Evolutionary conservation across 2,797 vertebrate genomes (phyloP).

Genomic region (Todus mexicanus): DNA sequence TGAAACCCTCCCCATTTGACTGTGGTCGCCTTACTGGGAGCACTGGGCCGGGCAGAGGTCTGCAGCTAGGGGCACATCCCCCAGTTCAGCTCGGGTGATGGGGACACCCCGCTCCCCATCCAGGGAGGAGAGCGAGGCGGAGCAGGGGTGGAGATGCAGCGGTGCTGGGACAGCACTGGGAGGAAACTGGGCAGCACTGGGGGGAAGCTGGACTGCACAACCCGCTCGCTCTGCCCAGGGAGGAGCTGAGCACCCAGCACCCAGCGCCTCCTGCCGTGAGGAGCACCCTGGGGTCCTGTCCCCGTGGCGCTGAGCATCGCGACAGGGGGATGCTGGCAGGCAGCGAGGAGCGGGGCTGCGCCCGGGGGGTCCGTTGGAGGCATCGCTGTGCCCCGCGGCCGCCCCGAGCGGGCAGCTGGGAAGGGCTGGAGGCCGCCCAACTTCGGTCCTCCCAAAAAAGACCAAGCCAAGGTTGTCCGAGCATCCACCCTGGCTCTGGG

Average conservation of each 20-base stretch:
- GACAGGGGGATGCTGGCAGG: accelerated
- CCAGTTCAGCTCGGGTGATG: accelerated
- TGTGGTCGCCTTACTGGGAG: neutral
- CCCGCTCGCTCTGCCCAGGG: neutral
- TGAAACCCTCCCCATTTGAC: neutral
- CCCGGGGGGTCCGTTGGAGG: accelerated
- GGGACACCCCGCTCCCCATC: accelerated
- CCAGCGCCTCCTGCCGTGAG: neutral
- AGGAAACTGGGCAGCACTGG: neutral
- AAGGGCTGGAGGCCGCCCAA: neutral
- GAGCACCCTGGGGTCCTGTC: neutral
- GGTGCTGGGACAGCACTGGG: neutral
- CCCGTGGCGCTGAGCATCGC: neutral
- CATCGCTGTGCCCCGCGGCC: accelerated
- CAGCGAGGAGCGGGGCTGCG: neutral
- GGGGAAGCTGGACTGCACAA: neutral
- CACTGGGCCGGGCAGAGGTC: neutral
- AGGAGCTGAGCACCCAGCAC: neutral
- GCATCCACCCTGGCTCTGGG: neutral
- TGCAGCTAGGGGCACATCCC: neutral
- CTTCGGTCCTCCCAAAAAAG: accelerated
- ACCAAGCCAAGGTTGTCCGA: accelerated
- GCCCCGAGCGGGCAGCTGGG: accelerated
- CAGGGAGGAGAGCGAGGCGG: too few relatives aligned
- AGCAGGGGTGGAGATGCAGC: accelerated